Percentiles rank a stretch among this genome's conserved stretches.
Evolutionary conservation across 2,888 invertebrate species (phyloP).

Genomic region (Plebejus anna): DNA sequence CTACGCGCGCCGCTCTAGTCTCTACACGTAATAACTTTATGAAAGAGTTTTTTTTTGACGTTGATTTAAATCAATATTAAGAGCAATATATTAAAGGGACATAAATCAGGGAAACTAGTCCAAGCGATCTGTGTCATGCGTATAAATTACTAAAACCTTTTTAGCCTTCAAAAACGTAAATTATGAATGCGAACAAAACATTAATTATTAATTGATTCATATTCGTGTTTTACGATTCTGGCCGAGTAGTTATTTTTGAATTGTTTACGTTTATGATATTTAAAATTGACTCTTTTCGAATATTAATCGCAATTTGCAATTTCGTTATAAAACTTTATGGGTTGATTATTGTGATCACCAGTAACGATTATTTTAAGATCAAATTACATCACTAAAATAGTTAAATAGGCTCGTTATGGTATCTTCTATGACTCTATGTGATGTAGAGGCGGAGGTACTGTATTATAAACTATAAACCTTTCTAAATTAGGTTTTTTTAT

Average conservation of each 20-base stretch:
- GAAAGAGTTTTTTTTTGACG: slow-evolving; percentile 1
- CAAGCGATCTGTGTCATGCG: slow-evolving; percentile 7
- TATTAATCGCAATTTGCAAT: slow-evolving; percentile 8
- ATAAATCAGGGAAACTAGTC: slow-evolving; percentile 19
- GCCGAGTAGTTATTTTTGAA: not conserved
- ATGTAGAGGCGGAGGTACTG: no score
- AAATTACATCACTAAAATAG: not conserved
- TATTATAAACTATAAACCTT: not conserved
- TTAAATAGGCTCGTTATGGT: not conserved
- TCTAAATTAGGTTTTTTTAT: no score
- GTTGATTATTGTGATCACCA: not conserved
- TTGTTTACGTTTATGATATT: slow-evolving; percentile 28
- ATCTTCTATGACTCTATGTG: not conserved
- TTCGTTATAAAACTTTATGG: not conserved
- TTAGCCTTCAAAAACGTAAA: slow-evolving; percentile 10
- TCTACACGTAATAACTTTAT: not conserved
- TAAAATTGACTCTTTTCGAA: slow-evolving; percentile 20
- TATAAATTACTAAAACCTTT: slow-evolving; percentile 6
- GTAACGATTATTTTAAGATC: not conserved
- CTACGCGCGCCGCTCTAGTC: not conserved
- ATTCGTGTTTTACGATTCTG: slow-evolving; percentile 15
- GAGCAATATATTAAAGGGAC: slow-evolving; percentile 2
- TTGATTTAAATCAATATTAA: slow-evolving; percentile 14
- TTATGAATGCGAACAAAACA: slow-evolving; percentile 21
- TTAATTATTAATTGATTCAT: slow-evolving; percentile 8